Conservation (phyloP, 2,888 invertebrate genomes). For the Agrotis clavis region DNA sequence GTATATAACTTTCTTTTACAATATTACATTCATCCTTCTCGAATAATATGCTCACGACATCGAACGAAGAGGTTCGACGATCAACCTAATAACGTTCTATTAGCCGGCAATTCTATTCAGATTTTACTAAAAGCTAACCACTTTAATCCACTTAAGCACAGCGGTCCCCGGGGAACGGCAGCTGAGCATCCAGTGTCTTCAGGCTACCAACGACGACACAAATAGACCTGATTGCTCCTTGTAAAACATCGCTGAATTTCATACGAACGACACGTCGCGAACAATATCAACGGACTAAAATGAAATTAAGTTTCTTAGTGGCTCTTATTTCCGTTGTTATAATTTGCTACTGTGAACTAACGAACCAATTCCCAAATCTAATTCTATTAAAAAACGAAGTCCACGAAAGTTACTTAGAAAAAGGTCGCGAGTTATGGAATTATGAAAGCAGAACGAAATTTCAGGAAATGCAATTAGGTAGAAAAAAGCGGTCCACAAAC, state of each 20-base stretch:
- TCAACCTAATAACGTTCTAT: slow-evolving; percentile 82
- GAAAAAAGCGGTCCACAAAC: slow-evolving; percentile 65
- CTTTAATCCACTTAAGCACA: slow-evolving; percentile 88
- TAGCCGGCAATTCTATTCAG: slow-evolving; percentile 77
- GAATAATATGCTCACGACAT: slow-evolving; percentile 11
- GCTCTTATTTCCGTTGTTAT: slow-evolving; percentile 70
- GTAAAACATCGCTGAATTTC: slow-evolving; percentile 76
- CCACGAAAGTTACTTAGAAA: slow-evolving; percentile 50
- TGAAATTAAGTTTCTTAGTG: slow-evolving; percentile 75
- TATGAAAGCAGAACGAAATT: slow-evolving; percentile 53
- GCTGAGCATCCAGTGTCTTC: slow-evolving; percentile 74
- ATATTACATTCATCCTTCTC: slow-evolving; percentile 7
- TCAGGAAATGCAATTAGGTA: slow-evolving; percentile 62
- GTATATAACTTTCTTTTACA: not conserved
- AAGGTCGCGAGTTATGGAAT: slow-evolving; percentile 59
- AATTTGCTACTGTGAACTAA: slow-evolving; percentile 70
- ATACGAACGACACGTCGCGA: slow-evolving; percentile 78
- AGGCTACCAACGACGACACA: slow-evolving; percentile 70
- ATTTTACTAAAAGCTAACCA: slow-evolving; percentile 82
- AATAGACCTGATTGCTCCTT: slow-evolving; percentile 69
- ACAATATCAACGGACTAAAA: slow-evolving; percentile 63
- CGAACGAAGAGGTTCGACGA: slow-evolving; percentile 72
- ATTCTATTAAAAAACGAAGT: slow-evolving; percentile 47
- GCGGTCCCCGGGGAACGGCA: slow-evolving; percentile 78
- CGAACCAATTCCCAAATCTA: slow-evolving; percentile 49